Percentiles rank a stretch among this genome's conserved stretches.
Conservation (phyloP, 2,888 invertebrate species). For the Noctuana brunneofusca region DNA sequence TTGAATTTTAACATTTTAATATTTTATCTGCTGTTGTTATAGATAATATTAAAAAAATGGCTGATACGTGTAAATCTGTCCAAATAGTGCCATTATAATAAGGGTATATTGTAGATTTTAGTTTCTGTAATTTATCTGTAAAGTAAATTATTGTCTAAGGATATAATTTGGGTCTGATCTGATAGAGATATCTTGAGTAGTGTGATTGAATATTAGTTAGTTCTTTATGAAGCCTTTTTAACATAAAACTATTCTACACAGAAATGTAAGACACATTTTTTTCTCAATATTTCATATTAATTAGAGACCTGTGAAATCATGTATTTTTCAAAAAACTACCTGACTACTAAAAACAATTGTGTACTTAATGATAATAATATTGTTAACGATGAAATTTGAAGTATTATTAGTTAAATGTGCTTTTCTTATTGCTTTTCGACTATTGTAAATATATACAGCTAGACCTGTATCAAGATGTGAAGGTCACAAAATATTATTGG, state of each 20-base stretch:
- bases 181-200: constrained; percentile 26
- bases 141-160: constrained; percentile 44
- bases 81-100: constrained; percentile 35
- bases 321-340: too few relatives aligned
- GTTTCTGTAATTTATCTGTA: constrained; percentile 43
- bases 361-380: too few relatives aligned
- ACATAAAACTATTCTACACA: background rate
- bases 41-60: background rate
- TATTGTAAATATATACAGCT: too few relatives aligned
- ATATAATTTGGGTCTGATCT: constrained; percentile 31
- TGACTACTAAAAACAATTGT: too few relatives aligned
- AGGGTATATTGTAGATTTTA: constrained; percentile 37
- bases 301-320: too few relatives aligned
- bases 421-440: too few relatives aligned
- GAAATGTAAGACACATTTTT: too few relatives aligned
- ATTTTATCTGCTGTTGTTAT: background rate
- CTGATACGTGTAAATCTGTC: constrained; percentile 16
- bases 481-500: too few relatives aligned
- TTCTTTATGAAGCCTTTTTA: background rate
- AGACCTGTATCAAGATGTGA: too few relatives aligned
- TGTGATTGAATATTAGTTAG: constrained; percentile 7
- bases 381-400: too few relatives aligned
- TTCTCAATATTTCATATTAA: too few relatives aligned
- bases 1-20: constrained; percentile 2
- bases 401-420: too few relatives aligned